A percentile compares a stretch with the other conserved stretches of the same genome.
phyloP scores from a whole-genome alignment of 2,113 vertebrate genomes.

The Pterocles gutturalis region DNA sequence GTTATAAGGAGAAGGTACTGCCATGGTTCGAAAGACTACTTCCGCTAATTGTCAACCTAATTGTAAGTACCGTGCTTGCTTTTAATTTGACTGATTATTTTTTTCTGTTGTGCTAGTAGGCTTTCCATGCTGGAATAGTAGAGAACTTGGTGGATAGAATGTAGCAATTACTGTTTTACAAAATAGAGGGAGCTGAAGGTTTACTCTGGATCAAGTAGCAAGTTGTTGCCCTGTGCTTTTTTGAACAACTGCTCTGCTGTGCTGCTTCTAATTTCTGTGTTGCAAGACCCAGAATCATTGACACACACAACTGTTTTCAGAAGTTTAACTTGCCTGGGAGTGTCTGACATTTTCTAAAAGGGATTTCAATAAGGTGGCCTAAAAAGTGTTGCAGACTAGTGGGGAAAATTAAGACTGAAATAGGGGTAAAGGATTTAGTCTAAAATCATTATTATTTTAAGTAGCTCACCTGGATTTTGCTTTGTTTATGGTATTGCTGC shows the following conservation, averaged over 20 bases:
- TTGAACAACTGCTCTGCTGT: neutral
- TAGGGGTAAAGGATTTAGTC: neutral
- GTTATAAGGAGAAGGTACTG: slow-evolving; percentile 94
- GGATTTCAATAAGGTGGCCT: neutral
- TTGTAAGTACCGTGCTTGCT: slow-evolving; percentile 83
- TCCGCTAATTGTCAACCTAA: slow-evolving; percentile 94
- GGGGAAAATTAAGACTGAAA: neutral
- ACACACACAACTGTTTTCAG: neutral
- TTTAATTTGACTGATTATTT: neutral
- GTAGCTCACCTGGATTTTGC: neutral
- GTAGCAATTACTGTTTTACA: neutral
- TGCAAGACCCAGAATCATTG: neutral
- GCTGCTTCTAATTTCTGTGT: neutral
- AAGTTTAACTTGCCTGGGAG: neutral
- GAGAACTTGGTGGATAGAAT: neutral
- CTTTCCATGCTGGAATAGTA: neutral
- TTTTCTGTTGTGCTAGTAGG: neutral
- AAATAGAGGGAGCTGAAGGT: neutral
- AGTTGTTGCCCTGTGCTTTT: neutral
- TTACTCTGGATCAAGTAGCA: neutral
- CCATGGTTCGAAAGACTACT: slow-evolving; percentile 98
- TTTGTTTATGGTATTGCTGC: neutral
- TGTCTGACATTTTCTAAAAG: neutral
- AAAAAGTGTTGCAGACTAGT: neutral
- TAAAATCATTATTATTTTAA: neutral